Evolutionary conservation across 2,888 invertebrate species (phyloP).

Genomic region (Ichneumon xanthorius): DNA sequence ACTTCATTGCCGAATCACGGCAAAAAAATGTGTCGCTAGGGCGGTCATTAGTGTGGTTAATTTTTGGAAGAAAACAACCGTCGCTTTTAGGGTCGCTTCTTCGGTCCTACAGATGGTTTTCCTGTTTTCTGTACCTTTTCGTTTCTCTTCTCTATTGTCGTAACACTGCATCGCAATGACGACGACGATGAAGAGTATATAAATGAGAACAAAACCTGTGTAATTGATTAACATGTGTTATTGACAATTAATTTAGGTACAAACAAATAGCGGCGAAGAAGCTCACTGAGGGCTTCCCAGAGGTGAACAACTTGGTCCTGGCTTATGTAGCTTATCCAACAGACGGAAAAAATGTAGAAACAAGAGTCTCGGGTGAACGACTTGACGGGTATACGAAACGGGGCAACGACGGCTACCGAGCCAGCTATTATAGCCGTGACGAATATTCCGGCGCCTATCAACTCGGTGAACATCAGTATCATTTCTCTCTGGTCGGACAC

Average conservation of each 20-base stretch:
- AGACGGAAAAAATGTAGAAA: constrained; percentile 84
- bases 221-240: constrained; percentile 64
- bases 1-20: too few species aligned
- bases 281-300: constrained; percentile 85
- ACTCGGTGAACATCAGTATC: constrained; percentile 84
- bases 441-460: constrained; percentile 88
- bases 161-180: constrained; percentile 84
- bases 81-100: too few species aligned
- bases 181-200: constrained; percentile 84
- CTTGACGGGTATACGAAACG: constrained; percentile 84
- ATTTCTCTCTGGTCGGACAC: constrained; percentile 84
- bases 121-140: constrained; percentile 76
- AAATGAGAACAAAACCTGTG: constrained; percentile 84
- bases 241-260: neutral
- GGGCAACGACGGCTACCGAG: constrained; percentile 85
- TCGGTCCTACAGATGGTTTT: too few species aligned
- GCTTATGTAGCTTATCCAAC: constrained; percentile 85
- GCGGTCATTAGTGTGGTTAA: too few species aligned
- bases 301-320: constrained; percentile 84
- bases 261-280: neutral
- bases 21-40: too few species aligned
- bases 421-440: constrained; percentile 88
- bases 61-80: too few species aligned
- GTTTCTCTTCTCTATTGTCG: constrained; percentile 75
- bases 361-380: constrained; percentile 78